A percentile compares a stretch with the other conserved stretches of the same genome.
Evolutionary conservation across 1,140 invertebrate genomes (phyloP).

Genomic region (Caenorhabditis remanei): DNA sequence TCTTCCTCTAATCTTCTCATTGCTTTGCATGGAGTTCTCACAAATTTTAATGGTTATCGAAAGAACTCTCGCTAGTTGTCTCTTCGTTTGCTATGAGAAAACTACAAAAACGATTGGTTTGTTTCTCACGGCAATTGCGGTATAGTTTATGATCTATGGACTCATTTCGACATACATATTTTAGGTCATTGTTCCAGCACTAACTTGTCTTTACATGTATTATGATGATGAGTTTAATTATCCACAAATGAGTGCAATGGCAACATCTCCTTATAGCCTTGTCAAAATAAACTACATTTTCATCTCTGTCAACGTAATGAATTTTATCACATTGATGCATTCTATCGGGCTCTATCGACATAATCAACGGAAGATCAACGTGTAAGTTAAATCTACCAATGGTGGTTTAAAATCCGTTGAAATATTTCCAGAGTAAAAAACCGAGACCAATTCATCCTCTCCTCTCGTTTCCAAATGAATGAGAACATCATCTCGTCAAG

Average conservation of each 20-base stretch:
- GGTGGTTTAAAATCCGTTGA: no score
- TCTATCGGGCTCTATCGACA: constrained; percentile 5
- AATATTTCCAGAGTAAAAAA: background rate
- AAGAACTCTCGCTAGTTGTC: constrained; percentile 1
- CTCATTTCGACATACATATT: background rate
- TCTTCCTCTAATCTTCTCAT: constrained; percentile 9
- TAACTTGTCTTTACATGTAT: constrained; percentile 22
- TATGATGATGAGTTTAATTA: constrained; percentile 23
- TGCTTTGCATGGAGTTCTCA: constrained; percentile 38
- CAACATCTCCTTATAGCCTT: background rate
- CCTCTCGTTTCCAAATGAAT: constrained; percentile 21
- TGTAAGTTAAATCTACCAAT: background rate
- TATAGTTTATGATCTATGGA: background rate
- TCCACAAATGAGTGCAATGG: constrained; percentile 44
- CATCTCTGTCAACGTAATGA: constrained; percentile 1
- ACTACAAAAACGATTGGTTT: background rate
- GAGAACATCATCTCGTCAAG: background rate
- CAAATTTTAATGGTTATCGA: constrained; percentile 27
- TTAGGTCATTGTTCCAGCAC: background rate
- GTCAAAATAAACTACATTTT: constrained; percentile 15
- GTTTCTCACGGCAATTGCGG: background rate
- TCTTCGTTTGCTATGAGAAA: background rate
- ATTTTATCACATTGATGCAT: constrained; percentile 10
- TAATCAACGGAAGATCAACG: constrained; percentile 1
- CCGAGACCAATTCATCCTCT: background rate